phyloP scores from a whole-genome alignment of 1,140 invertebrate species.

The Rhopalosiphum maidis region DNA sequence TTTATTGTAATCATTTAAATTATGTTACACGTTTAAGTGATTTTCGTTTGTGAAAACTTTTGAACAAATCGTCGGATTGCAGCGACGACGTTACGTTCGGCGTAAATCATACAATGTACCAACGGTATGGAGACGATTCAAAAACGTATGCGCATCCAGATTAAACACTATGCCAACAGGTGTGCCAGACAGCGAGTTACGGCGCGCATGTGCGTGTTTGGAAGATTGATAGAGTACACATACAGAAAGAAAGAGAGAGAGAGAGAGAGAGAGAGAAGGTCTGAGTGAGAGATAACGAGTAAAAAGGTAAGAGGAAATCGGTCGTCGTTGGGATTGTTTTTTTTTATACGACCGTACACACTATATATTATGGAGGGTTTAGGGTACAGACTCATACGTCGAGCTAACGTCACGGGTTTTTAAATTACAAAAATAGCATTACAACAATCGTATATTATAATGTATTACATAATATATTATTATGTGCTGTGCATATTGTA shows the following conservation, averaged over 20 bases:
- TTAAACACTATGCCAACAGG: neutral
- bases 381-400: neutral
- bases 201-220: neutral
- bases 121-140: neutral
- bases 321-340: too few relatives aligned
- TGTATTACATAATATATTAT: neutral
- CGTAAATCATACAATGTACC: neutral
- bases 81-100: too few relatives aligned
- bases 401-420: neutral
- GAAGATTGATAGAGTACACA: too few relatives aligned
- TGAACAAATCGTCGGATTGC: neutral
- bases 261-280: too few relatives aligned
- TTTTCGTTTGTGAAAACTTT: neutral
- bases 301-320: neutral
- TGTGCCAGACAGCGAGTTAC: neutral
- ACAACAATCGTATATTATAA: neutral
- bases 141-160: neutral
- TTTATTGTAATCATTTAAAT: neutral
- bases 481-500: too few relatives aligned
- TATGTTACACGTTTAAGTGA: neutral
- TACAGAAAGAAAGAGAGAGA: too few relatives aligned
- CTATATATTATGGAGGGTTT: neutral
- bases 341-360: neutral
- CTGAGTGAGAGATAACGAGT: neutral
- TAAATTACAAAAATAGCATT: neutral